A percentile compares a stretch with the other conserved stretches of the same genome.
These are phyloP conservation scores for Labia minor DNA, from an alignment of 2,888 invertebrate genomes.

Conservation along the genomic window DNA sequence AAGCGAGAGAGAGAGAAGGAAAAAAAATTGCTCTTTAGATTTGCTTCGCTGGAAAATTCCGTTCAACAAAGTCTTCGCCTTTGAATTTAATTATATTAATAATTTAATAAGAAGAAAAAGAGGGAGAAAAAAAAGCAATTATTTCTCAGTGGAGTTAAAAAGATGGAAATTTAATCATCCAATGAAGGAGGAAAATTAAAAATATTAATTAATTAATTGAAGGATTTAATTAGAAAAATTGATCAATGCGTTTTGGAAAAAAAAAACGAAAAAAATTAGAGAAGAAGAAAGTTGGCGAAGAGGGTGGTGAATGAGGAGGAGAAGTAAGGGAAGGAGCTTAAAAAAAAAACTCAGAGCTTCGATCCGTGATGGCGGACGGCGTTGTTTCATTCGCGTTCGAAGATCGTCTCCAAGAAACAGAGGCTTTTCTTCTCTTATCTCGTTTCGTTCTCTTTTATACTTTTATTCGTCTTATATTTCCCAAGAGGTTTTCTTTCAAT, in stretches of 20 bases:
- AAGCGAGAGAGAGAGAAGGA: neutral
- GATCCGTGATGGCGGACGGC: neutral
- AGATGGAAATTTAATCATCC: neutral
- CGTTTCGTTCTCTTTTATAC: conserved; percentile 8
- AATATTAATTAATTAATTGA: neutral
- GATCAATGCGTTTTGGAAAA: neutral
- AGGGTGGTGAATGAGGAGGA: no score
- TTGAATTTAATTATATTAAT: conserved; percentile 13
- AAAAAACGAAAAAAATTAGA: neutral
- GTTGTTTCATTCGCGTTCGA: neutral
- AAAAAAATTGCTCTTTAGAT: neutral
- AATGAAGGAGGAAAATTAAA: neutral
- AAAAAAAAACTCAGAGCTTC: neutral
- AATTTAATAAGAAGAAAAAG: neutral
- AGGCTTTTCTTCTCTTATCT: conserved; percentile 5
- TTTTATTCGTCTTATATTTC: conserved; percentile 13
- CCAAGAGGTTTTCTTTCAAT: conserved; percentile 8
- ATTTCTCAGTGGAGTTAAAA: neutral
- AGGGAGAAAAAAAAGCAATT: neutral
- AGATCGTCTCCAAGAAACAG: neutral
- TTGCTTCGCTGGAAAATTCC: neutral
- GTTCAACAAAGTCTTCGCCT: conserved; percentile 1
- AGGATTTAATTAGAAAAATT: neutral
- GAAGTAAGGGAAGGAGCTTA: no score
- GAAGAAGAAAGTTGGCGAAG: no score